Evolutionary conservation across 2,797 vertebrate genomes (phyloP).

Genomic region (Oryzias sinensis): DNA sequence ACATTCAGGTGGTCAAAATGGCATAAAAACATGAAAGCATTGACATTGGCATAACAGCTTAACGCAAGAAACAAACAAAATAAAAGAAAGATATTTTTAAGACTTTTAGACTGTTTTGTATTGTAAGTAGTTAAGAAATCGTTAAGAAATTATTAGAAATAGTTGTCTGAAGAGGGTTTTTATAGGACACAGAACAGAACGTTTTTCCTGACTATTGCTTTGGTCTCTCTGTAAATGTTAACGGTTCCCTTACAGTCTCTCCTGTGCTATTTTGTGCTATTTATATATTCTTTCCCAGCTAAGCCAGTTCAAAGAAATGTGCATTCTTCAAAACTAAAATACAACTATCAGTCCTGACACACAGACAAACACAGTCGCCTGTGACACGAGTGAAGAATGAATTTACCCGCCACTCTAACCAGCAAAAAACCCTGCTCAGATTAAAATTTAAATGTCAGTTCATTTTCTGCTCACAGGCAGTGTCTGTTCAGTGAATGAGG

Average conservation of each 20-base stretch:
- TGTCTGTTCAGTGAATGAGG: slow-evolving; percentile 47
- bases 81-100: too few relatives aligned
- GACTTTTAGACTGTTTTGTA: not conserved
- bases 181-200: not conserved
- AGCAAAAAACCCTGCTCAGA: slow-evolving; percentile 45
- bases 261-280: slow-evolving; percentile 40
- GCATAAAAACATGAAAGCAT: not conserved
- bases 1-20: too few relatives aligned
- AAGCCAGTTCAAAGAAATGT: slow-evolving; percentile 50
- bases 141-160: too few relatives aligned
- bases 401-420: slow-evolving; percentile 48
- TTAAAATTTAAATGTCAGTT: slow-evolving; percentile 65
- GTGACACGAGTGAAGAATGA: slow-evolving; percentile 31
- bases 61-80: too few relatives aligned
- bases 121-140: not conserved
- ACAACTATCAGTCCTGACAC: slow-evolving; percentile 58
- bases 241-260: slow-evolving; percentile 10
- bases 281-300: slow-evolving; percentile 23
- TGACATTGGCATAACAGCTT: too few relatives aligned
- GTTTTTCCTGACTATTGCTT: slow-evolving; percentile 8
- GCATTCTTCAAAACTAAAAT: slow-evolving; percentile 45
- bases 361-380: slow-evolving; percentile 46
- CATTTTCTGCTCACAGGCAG: slow-evolving; percentile 51
- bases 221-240: slow-evolving; percentile 1
- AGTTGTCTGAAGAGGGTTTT: too few relatives aligned